Conservation (phyloP, 2,888 invertebrate species). For the Caenorhabditis virilis region DNA sequence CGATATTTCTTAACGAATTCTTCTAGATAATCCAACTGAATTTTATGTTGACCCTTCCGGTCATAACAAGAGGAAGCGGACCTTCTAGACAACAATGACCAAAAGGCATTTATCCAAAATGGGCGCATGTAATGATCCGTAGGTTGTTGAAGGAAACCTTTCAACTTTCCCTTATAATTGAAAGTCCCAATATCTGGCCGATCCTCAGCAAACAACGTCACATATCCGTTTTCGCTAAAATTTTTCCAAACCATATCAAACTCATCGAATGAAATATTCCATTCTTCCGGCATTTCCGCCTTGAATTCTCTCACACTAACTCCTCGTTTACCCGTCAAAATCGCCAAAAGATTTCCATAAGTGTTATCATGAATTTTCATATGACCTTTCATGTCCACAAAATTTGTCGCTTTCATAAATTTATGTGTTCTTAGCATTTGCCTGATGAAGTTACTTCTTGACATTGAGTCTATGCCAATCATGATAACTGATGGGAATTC, state of each 20-base stretch:
- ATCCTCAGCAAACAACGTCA: constrained; percentile 70
- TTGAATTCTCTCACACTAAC: constrained; percentile 44
- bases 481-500: constrained; percentile 66
- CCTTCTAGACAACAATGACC: constrained; percentile 45
- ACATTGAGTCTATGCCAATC: constrained; percentile 70
- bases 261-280: constrained; percentile 53
- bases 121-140: constrained; percentile 69
- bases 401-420: constrained; percentile 51
- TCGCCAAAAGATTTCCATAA: constrained; percentile 68
- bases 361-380: constrained; percentile 70
- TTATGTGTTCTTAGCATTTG: constrained; percentile 54
- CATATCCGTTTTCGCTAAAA: constrained; percentile 59
- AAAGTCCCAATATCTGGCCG: constrained; percentile 69
- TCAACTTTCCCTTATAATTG: constrained; percentile 62
- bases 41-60: constrained; percentile 35
- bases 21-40: constrained; percentile 46
- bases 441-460: constrained; percentile 68
- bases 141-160: constrained; percentile 68
- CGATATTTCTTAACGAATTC: constrained; percentile 43
- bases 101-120: constrained; percentile 52
- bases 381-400: constrained; percentile 56
- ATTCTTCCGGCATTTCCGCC: constrained; percentile 50
- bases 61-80: constrained; percentile 54
- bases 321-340: constrained; percentile 64
- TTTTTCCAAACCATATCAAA: constrained; percentile 51